phyloP scores from a whole-genome alignment of 2,888 invertebrate genomes.

The Acanthococcus lagerstroemiae region DNA sequence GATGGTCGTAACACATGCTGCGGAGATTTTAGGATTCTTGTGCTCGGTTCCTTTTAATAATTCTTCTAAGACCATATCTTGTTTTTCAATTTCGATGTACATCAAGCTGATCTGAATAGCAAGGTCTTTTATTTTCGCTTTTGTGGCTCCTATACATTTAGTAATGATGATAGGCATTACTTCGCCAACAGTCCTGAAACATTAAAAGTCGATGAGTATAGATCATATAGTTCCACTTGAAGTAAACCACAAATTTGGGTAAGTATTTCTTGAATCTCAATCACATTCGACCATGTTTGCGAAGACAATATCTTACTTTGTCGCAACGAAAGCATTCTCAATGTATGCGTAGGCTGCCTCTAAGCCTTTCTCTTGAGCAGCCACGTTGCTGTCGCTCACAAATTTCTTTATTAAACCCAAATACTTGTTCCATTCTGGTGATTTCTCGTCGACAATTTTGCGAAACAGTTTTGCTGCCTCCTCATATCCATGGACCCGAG shows the following conservation, averaged over 20 bases:
- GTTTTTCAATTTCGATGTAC: slow-evolving; percentile 93
- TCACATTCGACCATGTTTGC: not conserved
- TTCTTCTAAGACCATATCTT: slow-evolving; percentile 80
- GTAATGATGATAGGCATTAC: slow-evolving; percentile 77
- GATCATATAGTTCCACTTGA: no score
- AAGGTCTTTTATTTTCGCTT: slow-evolving; percentile 81
- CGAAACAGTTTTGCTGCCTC: slow-evolving; percentile 81
- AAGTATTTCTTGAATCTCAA: no score
- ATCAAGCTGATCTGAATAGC: slow-evolving; percentile 80
- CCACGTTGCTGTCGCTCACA: slow-evolving; percentile 85
- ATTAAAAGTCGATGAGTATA: no score
- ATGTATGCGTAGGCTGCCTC: slow-evolving; percentile 84
- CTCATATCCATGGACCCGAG: slow-evolving; percentile 86
- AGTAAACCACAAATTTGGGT: no score
- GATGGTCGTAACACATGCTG: slow-evolving; percentile 67
- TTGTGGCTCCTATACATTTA: slow-evolving; percentile 87
- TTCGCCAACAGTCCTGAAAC: slow-evolving; percentile 64
- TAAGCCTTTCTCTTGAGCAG: slow-evolving; percentile 90
- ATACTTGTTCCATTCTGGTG: slow-evolving; percentile 86
- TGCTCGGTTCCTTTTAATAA: slow-evolving; percentile 86
- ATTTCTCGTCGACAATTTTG: slow-evolving; percentile 83
- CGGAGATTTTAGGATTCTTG: slow-evolving; percentile 91
- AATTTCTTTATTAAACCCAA: slow-evolving; percentile 86
- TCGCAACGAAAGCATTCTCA: slow-evolving; percentile 78
- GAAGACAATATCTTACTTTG: slow-evolving; percentile 39